These are phyloP conservation scores for Hyles lineata DNA, from an alignment of 2,888 invertebrate species.

Conservation along the genomic window DNA sequence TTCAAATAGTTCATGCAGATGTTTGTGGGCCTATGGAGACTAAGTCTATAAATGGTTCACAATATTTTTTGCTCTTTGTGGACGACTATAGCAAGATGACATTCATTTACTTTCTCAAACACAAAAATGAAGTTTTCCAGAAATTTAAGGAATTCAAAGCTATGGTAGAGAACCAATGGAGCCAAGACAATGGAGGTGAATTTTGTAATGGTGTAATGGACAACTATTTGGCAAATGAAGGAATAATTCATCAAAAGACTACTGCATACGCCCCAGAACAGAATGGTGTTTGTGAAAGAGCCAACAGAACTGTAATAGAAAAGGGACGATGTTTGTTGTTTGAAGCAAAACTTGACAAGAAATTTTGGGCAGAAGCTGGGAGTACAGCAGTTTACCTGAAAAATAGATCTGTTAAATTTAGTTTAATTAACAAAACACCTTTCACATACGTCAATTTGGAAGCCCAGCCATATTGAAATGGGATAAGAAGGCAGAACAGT, in stretches of 20 bases:
- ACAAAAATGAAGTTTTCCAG: conserved; percentile 35
- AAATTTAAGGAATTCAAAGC: conserved; percentile 31
- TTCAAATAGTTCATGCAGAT: conserved; percentile 27
- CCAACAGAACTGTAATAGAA: conserved; percentile 3
- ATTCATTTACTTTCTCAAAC: conserved; percentile 32
- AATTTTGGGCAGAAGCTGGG: no score
- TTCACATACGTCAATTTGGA: no score
- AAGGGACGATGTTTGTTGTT: conserved; percentile 25
- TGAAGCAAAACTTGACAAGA: conserved; percentile 22
- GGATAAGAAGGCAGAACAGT: no score
- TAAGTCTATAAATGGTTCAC: conserved; percentile 36
- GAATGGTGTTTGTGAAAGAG: conserved; percentile 26
- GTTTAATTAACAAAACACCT: no score
- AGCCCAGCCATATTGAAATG: no score
- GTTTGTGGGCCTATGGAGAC: conserved; percentile 39
- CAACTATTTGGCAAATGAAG: conserved; percentile 11
- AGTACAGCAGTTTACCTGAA: no score
- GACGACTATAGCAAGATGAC: conserved; percentile 33
- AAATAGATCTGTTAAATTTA: no score
- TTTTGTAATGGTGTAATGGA: conserved; percentile 27
- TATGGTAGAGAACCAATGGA: conserved; percentile 17
- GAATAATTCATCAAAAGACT: conserved; percentile 27
- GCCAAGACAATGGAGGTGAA: conserved; percentile 31
- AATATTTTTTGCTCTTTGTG: conserved; percentile 43
- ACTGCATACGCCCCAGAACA: conserved; percentile 27